Conservation (phyloP, 2,113 vertebrate genomes). For the Camelus bactrianus region DNA sequence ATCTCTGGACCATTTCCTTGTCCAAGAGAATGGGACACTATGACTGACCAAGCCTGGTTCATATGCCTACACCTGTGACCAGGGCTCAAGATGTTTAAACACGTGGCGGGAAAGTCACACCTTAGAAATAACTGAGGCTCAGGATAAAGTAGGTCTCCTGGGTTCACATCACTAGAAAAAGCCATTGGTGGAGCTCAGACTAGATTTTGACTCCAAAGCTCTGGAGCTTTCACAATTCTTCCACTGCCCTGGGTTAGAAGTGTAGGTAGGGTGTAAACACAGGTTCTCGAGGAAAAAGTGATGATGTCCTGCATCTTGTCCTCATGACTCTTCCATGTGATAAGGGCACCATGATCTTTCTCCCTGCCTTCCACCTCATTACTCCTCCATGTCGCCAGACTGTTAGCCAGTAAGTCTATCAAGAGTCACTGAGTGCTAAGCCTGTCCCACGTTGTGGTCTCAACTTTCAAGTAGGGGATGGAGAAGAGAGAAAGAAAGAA, state of each 20-base stretch:
- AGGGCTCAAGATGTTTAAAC: neutral
- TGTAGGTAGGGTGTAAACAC: neutral
- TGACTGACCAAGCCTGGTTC: neutral
- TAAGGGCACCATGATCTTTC: neutral
- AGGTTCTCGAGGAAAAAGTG: neutral
- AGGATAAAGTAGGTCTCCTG: neutral
- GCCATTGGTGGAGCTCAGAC: rapidly evolving
- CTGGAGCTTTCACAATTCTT: neutral
- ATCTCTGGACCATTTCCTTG: neutral
- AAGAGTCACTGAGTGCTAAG: neutral
- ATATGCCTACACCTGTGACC: neutral
- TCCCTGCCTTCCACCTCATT: neutral
- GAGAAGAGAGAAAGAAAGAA: neutral
- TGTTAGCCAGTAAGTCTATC: neutral
- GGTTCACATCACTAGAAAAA: neutral
- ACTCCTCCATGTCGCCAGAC: neutral
- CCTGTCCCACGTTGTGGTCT: neutral
- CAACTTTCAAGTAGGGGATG: neutral
- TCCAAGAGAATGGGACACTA: neutral
- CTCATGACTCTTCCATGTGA: neutral
- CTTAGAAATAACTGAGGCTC: neutral
- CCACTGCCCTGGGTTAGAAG: neutral
- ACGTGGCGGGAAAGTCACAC: neutral
- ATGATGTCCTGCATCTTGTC: neutral
- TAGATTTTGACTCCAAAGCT: neutral